Evolutionary conservation across 2,797 vertebrate species (phyloP).

Genomic region (Adelosebastes latens): DNA sequence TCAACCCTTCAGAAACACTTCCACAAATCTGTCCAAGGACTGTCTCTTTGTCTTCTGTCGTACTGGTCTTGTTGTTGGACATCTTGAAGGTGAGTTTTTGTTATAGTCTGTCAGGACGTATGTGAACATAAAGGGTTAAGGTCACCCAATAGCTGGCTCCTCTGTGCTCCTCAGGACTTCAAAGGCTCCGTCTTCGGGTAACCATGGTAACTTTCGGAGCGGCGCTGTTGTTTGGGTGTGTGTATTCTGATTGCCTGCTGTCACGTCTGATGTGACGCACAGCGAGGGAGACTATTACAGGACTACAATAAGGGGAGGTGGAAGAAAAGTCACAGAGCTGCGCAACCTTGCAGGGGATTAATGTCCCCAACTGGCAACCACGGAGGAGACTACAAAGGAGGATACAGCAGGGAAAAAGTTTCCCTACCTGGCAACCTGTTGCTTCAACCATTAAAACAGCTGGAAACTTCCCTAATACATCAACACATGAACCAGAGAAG

Average conservation of each 20-base stretch:
- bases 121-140: slow-evolving; percentile 52
- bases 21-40: background rate
- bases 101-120: slow-evolving; percentile 7
- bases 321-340: slow-evolving; percentile 45
- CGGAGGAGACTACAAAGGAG: slow-evolving; percentile 33
- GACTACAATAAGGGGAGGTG: slow-evolving; percentile 40
- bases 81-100: background rate
- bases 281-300: slow-evolving; percentile 57
- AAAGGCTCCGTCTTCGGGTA: slow-evolving; percentile 69
- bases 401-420: background rate
- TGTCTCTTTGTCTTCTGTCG: background rate
- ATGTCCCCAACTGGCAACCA: slow-evolving; percentile 37
- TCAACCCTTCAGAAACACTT: slow-evolving; percentile 17
- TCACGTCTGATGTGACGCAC: slow-evolving; percentile 71
- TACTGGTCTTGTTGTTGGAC: background rate
- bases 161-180: slow-evolving; percentile 53
- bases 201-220: slow-evolving; percentile 75
- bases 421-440: slow-evolving; percentile 25
- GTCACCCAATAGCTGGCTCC: slow-evolving; percentile 40
- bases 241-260: slow-evolving; percentile 69
- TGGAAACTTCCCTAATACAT: slow-evolving; percentile 10
- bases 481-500: slow-evolving; percentile 14
- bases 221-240: slow-evolving; percentile 54
- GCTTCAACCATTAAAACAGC: slow-evolving; percentile 18
- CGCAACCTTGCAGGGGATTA: slow-evolving; percentile 44